phyloP scores from a whole-genome alignment of 2,797 vertebrate species.

The Linurgus olivaceus region DNA sequence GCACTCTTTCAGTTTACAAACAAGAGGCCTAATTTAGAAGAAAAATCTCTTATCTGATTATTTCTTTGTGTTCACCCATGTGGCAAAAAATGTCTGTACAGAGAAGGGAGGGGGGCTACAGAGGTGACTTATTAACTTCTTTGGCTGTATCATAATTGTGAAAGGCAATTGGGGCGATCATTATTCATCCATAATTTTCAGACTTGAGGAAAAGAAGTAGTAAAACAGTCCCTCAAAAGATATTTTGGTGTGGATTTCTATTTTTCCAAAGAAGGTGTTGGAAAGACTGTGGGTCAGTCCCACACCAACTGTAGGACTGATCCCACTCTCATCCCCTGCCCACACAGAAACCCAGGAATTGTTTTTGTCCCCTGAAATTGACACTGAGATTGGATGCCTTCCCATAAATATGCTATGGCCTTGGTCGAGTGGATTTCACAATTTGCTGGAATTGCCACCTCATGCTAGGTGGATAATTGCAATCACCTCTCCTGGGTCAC shows the following conservation, averaged over 20 bases:
- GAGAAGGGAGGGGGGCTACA: constrained; percentile 18
- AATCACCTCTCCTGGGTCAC: background rate
- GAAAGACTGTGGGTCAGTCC: background rate
- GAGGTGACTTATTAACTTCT: constrained; percentile 76
- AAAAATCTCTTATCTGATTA: constrained; percentile 78
- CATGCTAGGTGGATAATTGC: background rate
- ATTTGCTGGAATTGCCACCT: background rate
- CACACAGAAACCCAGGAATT: background rate
- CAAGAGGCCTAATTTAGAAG: constrained; percentile 86
- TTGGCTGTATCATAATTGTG: constrained; percentile 31
- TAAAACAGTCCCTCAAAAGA: background rate
- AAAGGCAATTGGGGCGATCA: constrained; percentile 49
- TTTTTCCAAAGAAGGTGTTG: background rate
- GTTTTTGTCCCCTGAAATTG: background rate
- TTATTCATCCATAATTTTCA: constrained; percentile 63
- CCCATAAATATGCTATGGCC: background rate
- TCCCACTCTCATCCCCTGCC: background rate
- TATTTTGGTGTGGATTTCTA: background rate
- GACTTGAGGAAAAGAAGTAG: background rate
- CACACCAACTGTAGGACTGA: background rate
- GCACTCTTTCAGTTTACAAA: constrained; percentile 94
- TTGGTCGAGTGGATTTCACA: background rate
- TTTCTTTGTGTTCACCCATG: constrained; percentile 76
- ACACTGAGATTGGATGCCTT: background rate
- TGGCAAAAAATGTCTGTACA: constrained; percentile 68